Conservation (phyloP, 2,888 invertebrate species). For the Euzetes globulus region DNA sequence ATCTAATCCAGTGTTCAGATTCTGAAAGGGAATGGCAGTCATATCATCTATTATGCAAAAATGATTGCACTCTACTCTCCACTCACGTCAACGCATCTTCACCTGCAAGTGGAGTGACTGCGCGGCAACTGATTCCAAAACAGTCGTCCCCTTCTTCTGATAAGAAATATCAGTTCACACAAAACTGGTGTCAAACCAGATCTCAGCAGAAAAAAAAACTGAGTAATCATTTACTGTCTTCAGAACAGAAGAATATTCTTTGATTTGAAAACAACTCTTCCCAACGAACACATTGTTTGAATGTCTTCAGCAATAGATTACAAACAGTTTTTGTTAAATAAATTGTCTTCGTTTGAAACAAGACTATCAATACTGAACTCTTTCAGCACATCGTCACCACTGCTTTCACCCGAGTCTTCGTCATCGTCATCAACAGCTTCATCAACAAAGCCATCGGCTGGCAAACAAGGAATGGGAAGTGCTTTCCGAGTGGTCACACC, state of each 20-base stretch:
- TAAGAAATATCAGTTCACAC: neutral
- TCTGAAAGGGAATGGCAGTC: conserved; percentile 12
- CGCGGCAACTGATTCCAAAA: conserved; percentile 14
- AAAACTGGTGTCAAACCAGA: neutral
- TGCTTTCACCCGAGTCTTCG: conserved; percentile 2
- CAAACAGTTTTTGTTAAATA: conserved; percentile 18
- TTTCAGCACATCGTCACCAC: neutral
- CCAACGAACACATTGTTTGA: neutral
- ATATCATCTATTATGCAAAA: conserved; percentile 29
- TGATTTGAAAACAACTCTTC: neutral
- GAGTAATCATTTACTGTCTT: neutral
- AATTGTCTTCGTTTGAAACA: conserved; percentile 2
- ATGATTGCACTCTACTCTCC: conserved; percentile 26
- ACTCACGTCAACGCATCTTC: conserved; percentile 27
- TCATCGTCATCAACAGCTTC: conserved; percentile 9
- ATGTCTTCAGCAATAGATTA: conserved; percentile 23
- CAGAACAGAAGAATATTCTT: neutral
- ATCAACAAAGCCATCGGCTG: neutral
- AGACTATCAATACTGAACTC: neutral
- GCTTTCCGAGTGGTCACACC: conserved; percentile 42
- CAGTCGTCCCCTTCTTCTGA: neutral
- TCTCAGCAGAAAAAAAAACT: neutral
- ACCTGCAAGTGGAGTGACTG: conserved; percentile 20
- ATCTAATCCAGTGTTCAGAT: conserved; percentile 7
- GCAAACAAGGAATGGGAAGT: conserved; percentile 41